These are phyloP conservation scores for Andrena hattorfiana DNA, from an alignment of 2,888 invertebrate genomes.

Conservation along the genomic window DNA sequence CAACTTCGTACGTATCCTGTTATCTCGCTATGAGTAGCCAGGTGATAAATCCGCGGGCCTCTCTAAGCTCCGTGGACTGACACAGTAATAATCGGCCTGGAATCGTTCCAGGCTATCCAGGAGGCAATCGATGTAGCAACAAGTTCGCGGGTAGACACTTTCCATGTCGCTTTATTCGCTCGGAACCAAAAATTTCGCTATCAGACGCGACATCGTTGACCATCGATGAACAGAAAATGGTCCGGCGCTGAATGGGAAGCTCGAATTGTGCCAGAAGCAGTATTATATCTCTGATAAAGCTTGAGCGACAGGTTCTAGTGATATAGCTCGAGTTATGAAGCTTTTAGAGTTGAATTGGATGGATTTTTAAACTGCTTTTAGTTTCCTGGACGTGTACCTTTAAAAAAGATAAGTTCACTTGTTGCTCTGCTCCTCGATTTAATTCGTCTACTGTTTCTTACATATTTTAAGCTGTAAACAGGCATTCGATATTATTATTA, in stretches of 20 bases:
- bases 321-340: too few species aligned
- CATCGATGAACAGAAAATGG: neutral
- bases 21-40: slow-evolving; percentile 8
- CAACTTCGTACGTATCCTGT: slow-evolving; percentile 1
- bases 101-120: slow-evolving; percentile 69
- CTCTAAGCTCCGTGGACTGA: slow-evolving; percentile 35
- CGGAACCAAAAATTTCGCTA: neutral
- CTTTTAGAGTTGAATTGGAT: too few species aligned
- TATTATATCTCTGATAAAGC: too few species aligned
- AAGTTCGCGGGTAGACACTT: slow-evolving; percentile 59
- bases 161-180: neutral
- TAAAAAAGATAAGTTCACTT: too few species aligned
- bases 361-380: too few species aligned
- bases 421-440: too few species aligned
- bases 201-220: slow-evolving; percentile 3
- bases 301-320: too few species aligned
- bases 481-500: too few species aligned
- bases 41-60: slow-evolving; percentile 25
- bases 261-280: neutral
- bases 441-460: too few species aligned
- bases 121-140: slow-evolving; percentile 69
- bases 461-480: too few species aligned
- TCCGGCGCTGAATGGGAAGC: neutral
- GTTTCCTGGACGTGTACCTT: too few species aligned
- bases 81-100: slow-evolving; percentile 64